Evolutionary conservation across 2,113 vertebrate species (phyloP).

Genomic region (Heterocephalus glaber): DNA sequence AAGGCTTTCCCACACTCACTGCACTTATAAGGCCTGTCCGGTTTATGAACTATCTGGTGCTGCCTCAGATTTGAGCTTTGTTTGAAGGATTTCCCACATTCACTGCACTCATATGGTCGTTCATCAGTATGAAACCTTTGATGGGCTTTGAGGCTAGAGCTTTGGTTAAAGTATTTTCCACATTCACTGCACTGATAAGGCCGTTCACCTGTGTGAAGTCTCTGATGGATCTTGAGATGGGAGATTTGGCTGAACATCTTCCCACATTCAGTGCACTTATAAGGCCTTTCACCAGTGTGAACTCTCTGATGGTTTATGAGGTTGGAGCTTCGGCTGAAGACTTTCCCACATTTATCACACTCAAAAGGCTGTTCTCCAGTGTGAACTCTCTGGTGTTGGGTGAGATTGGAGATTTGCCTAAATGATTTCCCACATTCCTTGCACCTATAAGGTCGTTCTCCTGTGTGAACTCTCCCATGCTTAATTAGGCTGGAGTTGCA

Average conservation of each 20-base stretch:
- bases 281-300: not conserved
- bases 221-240: constrained; percentile 54
- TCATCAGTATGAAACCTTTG: constrained; percentile 62
- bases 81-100: not conserved
- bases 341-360: not conserved
- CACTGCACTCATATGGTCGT: constrained; percentile 17
- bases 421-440: constrained; percentile 67
- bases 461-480: not conserved
- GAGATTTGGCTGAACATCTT: constrained; percentile 69
- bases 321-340: not conserved
- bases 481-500: not conserved
- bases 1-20: not conserved
- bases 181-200: constrained; percentile 66
- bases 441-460: constrained; percentile 21
- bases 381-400: constrained; percentile 62
- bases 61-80: not conserved
- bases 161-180: constrained; percentile 66
- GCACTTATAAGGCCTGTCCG: not conserved
- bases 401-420: constrained; percentile 49
- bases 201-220: constrained; percentile 13
- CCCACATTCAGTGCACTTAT: constrained; percentile 6
- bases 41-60: not conserved
- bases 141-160: constrained; percentile 66
- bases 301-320: not conserved
- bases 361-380: not conserved